phyloP scores from a whole-genome alignment of 2,888 invertebrate species.

The Polydrusus pterygomalis region DNA sequence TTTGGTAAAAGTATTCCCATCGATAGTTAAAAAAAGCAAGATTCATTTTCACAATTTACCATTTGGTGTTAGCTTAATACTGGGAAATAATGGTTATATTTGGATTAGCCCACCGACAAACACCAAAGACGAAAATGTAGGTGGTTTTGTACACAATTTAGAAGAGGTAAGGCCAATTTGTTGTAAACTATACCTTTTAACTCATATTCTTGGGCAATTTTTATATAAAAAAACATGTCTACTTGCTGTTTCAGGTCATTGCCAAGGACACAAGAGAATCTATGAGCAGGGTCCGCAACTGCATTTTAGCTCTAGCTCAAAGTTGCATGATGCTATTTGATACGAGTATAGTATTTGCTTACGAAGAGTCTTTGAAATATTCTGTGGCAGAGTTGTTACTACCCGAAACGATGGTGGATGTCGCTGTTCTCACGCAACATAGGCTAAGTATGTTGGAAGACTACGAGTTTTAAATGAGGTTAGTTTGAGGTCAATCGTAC shows the following conservation, averaged over 20 bases:
- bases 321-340: conserved; percentile 94
- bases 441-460: conserved; percentile 72
- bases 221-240: no score
- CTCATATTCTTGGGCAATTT: no score
- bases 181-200: no score
- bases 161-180: conserved; percentile 72
- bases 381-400: conserved; percentile 84
- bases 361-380: conserved; percentile 90
- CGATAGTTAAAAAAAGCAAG: conserved; percentile 93
- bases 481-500: background rate
- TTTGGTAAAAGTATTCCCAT: conserved; percentile 92
- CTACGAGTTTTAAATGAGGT: conserved; percentile 45
- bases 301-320: conserved; percentile 89
- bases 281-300: conserved; percentile 93
- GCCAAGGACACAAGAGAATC: conserved; percentile 84
- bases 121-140: conserved; percentile 79
- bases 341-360: conserved; percentile 93
- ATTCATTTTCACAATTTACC: conserved; percentile 96
- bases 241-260: conserved; percentile 75
- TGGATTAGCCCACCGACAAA: conserved; percentile 89
- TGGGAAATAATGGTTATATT: conserved; percentile 97
- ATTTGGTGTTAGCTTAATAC: conserved; percentile 92
- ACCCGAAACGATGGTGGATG: conserved; percentile 89
- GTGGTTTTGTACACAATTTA: conserved; percentile 86
- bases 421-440: conserved; percentile 86